These are phyloP conservation scores for Hyla sarda DNA, from an alignment of 2,113 vertebrate genomes.

Conservation along the genomic window DNA sequence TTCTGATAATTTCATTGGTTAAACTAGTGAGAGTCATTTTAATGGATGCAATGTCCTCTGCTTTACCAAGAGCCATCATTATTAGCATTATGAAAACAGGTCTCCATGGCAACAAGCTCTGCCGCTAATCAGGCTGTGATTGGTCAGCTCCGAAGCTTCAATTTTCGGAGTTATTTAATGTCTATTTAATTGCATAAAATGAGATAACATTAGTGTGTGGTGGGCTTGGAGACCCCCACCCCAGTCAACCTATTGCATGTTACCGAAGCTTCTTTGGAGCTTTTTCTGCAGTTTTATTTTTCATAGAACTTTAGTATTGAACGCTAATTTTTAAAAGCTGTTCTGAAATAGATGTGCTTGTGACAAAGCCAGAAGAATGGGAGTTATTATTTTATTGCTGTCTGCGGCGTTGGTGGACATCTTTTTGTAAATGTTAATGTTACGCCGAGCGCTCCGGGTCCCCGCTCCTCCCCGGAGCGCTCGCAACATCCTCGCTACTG, in stretches of 20 bases:
- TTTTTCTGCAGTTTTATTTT: background rate
- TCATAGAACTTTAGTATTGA: background rate
- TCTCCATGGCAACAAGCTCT: conserved; percentile 48
- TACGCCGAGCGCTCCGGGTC: too few species aligned
- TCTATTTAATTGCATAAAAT: conserved; percentile 30
- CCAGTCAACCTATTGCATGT: background rate
- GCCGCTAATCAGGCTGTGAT: conserved; percentile 50
- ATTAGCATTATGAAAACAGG: conserved; percentile 51
- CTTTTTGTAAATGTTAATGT: background rate
- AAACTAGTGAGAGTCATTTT: conserved; percentile 39
- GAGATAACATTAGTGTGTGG: conserved; percentile 20
- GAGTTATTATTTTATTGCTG: background rate
- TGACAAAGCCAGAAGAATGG: background rate
- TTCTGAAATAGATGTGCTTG: background rate
- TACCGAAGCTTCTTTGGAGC: background rate
- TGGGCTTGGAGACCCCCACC: background rate
- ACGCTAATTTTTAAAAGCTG: background rate
- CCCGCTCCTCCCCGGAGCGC: too few species aligned
- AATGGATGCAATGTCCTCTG: conserved; percentile 40
- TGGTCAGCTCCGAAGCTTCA: conserved; percentile 44
- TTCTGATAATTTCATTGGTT: conserved; percentile 25
- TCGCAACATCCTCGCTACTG: too few species aligned
- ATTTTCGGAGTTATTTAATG: conserved; percentile 45
- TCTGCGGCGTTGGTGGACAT: background rate
- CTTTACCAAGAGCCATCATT: conserved; percentile 49